These are phyloP conservation scores for Aegotheles bennettii DNA, from an alignment of 2,113 vertebrate species.

Conservation along the genomic window DNA sequence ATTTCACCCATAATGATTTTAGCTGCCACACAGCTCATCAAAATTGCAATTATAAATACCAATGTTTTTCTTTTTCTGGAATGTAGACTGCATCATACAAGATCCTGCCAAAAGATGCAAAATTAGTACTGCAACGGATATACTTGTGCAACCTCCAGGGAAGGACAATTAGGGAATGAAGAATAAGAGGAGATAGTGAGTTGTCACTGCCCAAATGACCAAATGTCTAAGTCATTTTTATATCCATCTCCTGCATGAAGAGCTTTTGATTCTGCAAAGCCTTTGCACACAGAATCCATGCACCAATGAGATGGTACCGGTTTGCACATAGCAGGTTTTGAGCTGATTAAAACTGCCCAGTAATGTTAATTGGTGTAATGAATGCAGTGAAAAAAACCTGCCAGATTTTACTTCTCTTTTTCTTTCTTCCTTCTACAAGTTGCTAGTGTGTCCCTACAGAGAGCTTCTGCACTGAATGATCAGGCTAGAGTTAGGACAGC, in stretches of 20 bases:
- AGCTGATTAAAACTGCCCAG: background rate
- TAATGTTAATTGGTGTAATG: background rate
- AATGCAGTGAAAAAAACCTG: background rate
- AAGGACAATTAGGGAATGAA: slow-evolving; percentile 16
- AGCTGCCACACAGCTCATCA: slow-evolving; percentile 59
- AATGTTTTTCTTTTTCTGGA: slow-evolving; percentile 43
- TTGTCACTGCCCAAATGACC: background rate
- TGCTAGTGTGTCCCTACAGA: background rate
- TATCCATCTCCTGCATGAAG: background rate
- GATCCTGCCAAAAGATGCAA: slow-evolving; percentile 43
- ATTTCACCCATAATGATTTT: slow-evolving; percentile 57
- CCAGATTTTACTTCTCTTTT: background rate
- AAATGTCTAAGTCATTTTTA: slow-evolving; percentile 10
- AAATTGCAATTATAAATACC: slow-evolving; percentile 53
- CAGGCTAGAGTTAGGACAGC: background rate
- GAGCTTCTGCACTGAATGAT: background rate
- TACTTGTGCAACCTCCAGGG: background rate
- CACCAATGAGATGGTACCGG: background rate
- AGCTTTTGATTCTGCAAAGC: background rate
- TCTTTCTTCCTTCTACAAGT: background rate
- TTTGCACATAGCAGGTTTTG: background rate
- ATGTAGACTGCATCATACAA: slow-evolving; percentile 34
- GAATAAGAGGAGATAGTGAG: background rate
- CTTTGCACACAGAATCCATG: background rate
- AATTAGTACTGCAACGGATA: background rate